Percentiles rank a stretch among this genome's conserved stretches.
These are phyloP conservation scores for Pseudomyrmex gracilis DNA, from an alignment of 1,140 invertebrate genomes.

Conservation along the genomic window DNA sequence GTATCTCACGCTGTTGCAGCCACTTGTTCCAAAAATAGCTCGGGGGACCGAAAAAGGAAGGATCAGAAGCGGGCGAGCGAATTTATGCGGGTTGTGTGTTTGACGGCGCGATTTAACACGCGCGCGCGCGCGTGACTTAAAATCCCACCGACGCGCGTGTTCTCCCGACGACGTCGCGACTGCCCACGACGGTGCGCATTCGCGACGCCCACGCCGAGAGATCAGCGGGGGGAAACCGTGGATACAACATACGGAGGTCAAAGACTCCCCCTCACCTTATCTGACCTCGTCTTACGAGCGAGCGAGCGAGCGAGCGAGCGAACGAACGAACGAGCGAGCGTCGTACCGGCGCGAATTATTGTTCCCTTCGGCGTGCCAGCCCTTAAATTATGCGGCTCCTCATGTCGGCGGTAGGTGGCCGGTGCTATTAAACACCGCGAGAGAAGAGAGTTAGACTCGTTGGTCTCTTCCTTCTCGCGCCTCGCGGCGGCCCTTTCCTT, in stretches of 20 bases:
- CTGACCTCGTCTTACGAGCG: constrained; percentile 53
- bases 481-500: constrained; percentile 16
- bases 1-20: too few relatives aligned
- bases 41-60: background rate
- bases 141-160: constrained; percentile 29
- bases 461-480: background rate
- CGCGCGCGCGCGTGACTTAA: background rate
- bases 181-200: constrained; percentile 61
- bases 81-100: constrained; percentile 24
- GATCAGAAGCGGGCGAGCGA: background rate
- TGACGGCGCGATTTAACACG: constrained; percentile 1
- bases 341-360: constrained; percentile 59
- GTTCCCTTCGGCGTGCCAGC: constrained; percentile 49
- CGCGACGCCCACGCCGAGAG: constrained; percentile 66
- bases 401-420: constrained; percentile 28
- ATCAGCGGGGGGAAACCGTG: constrained; percentile 38
- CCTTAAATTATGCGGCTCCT: constrained; percentile 62
- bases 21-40: background rate
- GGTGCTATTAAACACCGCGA: constrained; percentile 12
- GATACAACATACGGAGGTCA: constrained; percentile 62
- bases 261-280: constrained; percentile 67
- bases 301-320: background rate
- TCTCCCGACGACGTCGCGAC: constrained; percentile 51
- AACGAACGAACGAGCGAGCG: constrained; percentile 17
- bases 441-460: background rate